Evolutionary conservation across 2,797 vertebrate species (phyloP), one percentile per base, ranked within the genome.

Genomic region (Nannoperca obscura): DNA sequence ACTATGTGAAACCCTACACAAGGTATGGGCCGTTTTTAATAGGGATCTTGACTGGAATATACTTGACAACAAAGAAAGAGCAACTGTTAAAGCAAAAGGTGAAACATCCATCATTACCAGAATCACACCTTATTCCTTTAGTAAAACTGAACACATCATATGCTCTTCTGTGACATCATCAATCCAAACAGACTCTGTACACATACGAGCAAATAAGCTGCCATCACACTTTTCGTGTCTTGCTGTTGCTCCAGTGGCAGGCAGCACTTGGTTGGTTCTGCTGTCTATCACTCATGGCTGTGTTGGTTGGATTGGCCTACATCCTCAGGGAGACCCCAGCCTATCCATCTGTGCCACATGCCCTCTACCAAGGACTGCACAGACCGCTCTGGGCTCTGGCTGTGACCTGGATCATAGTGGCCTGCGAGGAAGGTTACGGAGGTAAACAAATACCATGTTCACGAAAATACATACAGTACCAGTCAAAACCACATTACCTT

Each of bases 1-100:
- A 96, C 86, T 97, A 97, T 80, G 92, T 92, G n/a, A 97, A 97
- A 81, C 96, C 96, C 17, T 96, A 97, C 83, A 97, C 96, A 50
- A 88, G 96, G 86, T 95, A 95, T 3, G 96, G 96, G 15, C 96
- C 96, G 0, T 97, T 97, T 91, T 90, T 97, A 27, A 90, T 96
- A 60, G 96, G 97, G 2, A 88, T 97, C 73, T 71, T 97, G 44
- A 86, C 93, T 10, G 95, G 96, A 71, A 92, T 97, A 69, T 92
- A 94, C 75, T 86, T 95, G 85, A 89, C 93, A 52, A 94, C 85
- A 52, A 95, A 89, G 70, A 93, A 91, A 74, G 70, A 80, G n/a
- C 80, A 76, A 5, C 49, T 96, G 38, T 72, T 97, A 50, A 96
- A 92, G 63, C 91, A 91, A 36, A 95, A 91, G 96, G 96, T 96